Base-by-base conservation (phyloP, 2,888 invertebrate genomes). In the Neocrepidodera transversa region DNA sequence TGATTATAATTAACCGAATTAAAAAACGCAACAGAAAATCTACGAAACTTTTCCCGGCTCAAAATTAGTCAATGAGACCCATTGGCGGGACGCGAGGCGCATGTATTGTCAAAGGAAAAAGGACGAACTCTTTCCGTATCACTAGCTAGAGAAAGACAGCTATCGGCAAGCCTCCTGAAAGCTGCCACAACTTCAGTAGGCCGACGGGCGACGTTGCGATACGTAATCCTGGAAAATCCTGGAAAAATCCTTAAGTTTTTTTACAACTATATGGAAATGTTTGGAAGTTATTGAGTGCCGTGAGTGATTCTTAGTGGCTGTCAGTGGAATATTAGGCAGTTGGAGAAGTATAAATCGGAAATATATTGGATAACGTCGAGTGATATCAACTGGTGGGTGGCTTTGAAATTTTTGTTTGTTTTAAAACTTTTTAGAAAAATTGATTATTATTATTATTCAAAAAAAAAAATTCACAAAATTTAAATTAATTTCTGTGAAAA, bases 111-210 rank as follows among this genome's bases (percentile, higher is more conserved):
- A 50, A 47, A 50, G 10, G 40, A 38, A 60, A 14, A 30, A 42
- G 36, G 60, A 53, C 50, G 47, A 18, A 53, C 47, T 59, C 11
- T 18, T 17, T 18, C 4, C 13, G 32, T 20, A 18, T 28, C 43
- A 11, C 16, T 3, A 26, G 32, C 20, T 26, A 7, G 49, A 54
- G 18, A 42, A 36, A 42, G 43, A 59, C 28, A 42, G 26, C 23
- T 36, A 53, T 47, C 38, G 52, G 38, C 47, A 47, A 52, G 47
- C 32, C 52, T 52, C 47, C 58, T 30, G 52, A 52, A 45, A 30
- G 45, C 58, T 49, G 38, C 18, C 45, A 32, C 43, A 30, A 51
- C 60, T 43, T 60, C 60, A 60, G 60, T 60, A 51, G 55, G 55
- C 48, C 51, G 55, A 16, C 20, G 47, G 56, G 36, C 36, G 47